Evolutionary conservation across 2,888 invertebrate genomes (phyloP).

Genomic region (Pheosia gnoma): DNA sequence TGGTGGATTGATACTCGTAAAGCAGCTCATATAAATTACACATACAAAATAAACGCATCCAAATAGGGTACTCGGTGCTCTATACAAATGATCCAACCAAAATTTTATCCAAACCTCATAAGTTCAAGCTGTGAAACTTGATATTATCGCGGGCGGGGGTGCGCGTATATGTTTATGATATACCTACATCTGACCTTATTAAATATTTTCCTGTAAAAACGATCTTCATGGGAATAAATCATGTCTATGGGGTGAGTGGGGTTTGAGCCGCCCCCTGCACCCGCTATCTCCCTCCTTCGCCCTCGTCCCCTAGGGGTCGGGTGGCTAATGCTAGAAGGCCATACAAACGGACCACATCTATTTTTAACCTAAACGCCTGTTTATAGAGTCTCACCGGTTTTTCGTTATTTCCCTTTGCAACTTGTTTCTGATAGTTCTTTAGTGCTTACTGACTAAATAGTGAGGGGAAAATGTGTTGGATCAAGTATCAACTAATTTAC

Average conservation of each 20-base stretch:
- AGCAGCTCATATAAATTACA: neutral
- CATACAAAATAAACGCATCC: too few relatives aligned
- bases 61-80: neutral
- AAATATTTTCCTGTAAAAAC: constrained; percentile 50
- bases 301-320: constrained; percentile 41
- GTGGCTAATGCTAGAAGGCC: constrained; percentile 51
- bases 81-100: neutral
- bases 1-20: neutral
- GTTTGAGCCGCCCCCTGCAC: constrained; percentile 14
- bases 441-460: too few relatives aligned
- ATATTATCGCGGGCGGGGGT: neutral
- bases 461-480: too few relatives aligned
- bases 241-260: constrained; percentile 47
- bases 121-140: neutral
- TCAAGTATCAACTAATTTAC: too few relatives aligned
- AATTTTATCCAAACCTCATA: neutral
- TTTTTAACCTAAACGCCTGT: constrained; percentile 55
- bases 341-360: constrained; percentile 55
- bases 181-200: constrained; percentile 45
- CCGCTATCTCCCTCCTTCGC: constrained; percentile 24
- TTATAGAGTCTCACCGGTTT: constrained; percentile 39
- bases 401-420: constrained; percentile 4
- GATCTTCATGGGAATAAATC: constrained; percentile 61
- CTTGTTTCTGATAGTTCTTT: neutral
- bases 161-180: constrained; percentile 7